Conservation (phyloP, 2,888 invertebrate species). For the Microdon myrmicae region DNA sequence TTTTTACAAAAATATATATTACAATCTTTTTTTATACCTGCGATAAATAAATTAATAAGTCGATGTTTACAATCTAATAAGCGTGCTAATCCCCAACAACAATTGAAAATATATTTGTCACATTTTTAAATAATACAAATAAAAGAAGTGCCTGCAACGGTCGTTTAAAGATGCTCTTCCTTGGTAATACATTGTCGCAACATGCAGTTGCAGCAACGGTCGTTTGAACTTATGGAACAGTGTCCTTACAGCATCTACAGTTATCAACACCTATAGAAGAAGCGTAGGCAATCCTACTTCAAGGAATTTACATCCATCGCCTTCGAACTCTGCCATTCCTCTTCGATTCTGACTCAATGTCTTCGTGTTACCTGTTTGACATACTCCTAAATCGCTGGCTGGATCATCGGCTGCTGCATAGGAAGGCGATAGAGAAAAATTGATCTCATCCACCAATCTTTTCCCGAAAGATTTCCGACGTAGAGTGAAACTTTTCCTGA, state of each 20-base stretch:
- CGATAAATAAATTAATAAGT: not conserved
- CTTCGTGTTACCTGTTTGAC: conserved; percentile 55
- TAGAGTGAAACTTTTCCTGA: conserved; percentile 61
- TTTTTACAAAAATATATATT: not conserved
- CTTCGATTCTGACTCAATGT: conserved; percentile 56
- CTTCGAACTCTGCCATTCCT: conserved; percentile 57
- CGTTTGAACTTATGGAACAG: conserved; percentile 16
- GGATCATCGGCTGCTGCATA: conserved; percentile 66
- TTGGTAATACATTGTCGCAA: too few relatives aligned
- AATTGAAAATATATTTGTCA: too few relatives aligned
- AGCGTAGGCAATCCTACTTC: conserved; percentile 64
- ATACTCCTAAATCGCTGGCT: conserved; percentile 61
- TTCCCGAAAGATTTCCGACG: conserved; percentile 61
- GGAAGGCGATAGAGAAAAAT: conserved; percentile 60
- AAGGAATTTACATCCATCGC: conserved; percentile 60
- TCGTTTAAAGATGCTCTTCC: too few relatives aligned
- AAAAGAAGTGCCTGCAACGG: too few relatives aligned
- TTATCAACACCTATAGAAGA: conserved; percentile 60
- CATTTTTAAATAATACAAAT: too few relatives aligned
- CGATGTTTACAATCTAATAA: conserved; percentile 11
- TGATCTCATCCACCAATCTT: conserved; percentile 53
- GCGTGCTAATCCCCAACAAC: conserved; percentile 32
- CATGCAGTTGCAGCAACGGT: too few relatives aligned
- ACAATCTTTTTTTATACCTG: too few relatives aligned
- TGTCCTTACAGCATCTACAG: not conserved